phyloP scores from a whole-genome alignment of 2,888 invertebrate genomes.

The Iselma pallidipennis region DNA sequence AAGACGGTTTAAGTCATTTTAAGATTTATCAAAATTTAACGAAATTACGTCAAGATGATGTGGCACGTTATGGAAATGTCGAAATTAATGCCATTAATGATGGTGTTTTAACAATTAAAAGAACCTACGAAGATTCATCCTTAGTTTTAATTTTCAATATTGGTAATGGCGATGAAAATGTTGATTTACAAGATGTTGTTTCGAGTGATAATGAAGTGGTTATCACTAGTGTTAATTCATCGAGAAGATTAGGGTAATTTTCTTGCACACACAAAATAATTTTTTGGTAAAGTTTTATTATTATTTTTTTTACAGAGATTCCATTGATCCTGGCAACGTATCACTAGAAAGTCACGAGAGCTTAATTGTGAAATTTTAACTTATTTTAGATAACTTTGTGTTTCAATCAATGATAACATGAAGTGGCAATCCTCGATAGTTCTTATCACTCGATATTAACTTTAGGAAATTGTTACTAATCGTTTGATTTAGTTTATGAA shows the following conservation, averaged over 20 bases:
- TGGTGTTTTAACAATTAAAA: slow-evolving; percentile 24
- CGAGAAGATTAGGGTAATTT: slow-evolving; percentile 20
- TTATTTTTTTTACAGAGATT: neutral
- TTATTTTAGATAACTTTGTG: too few species aligned
- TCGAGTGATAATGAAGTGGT: slow-evolving; percentile 10
- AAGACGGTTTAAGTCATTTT: slow-evolving; percentile 60
- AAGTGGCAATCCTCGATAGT: too few species aligned
- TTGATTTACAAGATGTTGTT: slow-evolving; percentile 50
- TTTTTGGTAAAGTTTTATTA: too few species aligned
- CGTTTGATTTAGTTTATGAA: too few species aligned
- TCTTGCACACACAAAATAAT: too few species aligned
- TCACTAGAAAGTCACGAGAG: too few species aligned
- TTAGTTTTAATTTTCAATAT: slow-evolving; percentile 49
- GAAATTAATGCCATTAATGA: slow-evolving; percentile 56
- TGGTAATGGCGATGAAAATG: slow-evolving; percentile 56
- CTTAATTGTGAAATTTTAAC: too few species aligned
- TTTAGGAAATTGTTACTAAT: too few species aligned
- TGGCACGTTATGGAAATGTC: slow-evolving; percentile 61
- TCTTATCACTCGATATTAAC: too few species aligned
- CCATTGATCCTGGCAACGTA: too few species aligned
- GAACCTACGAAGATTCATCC: slow-evolving; percentile 37
- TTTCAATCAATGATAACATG: too few species aligned
- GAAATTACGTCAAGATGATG: slow-evolving; percentile 59
- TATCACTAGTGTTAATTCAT: slow-evolving; percentile 21
- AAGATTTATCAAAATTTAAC: slow-evolving; percentile 65